A percentile compares a stretch with the other conserved stretches of the same genome.
Evolutionary conservation across 2,113 vertebrate genomes (phyloP).

Genomic region (Lonchura striata): DNA sequence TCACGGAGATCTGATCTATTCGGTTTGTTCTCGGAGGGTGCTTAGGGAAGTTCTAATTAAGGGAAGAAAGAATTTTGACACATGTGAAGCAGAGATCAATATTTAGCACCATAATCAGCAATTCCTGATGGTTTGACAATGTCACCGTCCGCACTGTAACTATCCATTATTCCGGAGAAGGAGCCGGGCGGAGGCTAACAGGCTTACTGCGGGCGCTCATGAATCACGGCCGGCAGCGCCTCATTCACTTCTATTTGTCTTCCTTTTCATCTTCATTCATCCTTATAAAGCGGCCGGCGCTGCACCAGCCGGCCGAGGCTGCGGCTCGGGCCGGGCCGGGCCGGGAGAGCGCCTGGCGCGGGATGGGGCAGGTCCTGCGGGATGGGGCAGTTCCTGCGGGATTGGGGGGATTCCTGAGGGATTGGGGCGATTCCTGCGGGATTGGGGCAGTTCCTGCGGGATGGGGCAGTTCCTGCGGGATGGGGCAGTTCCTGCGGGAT

Average conservation of each 20-base stretch:
- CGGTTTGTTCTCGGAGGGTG: slow-evolving; percentile 89
- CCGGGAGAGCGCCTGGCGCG: no score
- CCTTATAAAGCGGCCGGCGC: slow-evolving; percentile 81
- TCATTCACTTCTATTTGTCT: slow-evolving; percentile 86
- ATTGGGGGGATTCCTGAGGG: no score
- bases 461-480: no score
- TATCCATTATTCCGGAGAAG: slow-evolving; percentile 83
- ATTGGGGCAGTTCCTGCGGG: no score
- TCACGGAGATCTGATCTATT: slow-evolving; percentile 91
- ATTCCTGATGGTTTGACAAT: slow-evolving; percentile 93
- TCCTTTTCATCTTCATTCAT: slow-evolving; percentile 94
- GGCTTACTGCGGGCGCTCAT: slow-evolving; percentile 81
- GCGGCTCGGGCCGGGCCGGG: background rate
- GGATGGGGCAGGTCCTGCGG: no score
- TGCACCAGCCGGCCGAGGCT: slow-evolving; percentile 72
- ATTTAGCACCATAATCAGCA: slow-evolving; percentile 99
- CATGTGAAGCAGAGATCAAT: slow-evolving; percentile 98
- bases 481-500: no score
- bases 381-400: background rate
- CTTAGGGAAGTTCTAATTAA: slow-evolving; percentile 99
- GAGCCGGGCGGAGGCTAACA: slow-evolving; percentile 80
- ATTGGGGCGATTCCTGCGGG: no score
- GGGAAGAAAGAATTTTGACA: slow-evolving; percentile 98
- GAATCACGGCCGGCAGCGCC: slow-evolving; percentile 88
- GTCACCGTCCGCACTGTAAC: slow-evolving; percentile 84